phyloP scores from a whole-genome alignment of 1,140 invertebrate genomes.

The Musca domestica region DNA sequence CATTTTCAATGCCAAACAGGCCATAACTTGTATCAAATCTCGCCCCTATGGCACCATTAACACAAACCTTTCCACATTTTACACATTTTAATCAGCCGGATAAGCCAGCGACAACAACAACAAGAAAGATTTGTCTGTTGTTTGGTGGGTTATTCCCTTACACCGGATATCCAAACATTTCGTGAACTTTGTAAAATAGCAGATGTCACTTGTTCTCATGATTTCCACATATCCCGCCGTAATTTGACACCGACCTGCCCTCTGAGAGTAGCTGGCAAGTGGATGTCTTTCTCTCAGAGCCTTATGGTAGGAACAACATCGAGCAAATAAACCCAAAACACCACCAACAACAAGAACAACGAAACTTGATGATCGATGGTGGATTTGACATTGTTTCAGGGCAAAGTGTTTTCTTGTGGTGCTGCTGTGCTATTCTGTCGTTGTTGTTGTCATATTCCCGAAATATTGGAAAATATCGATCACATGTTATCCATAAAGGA shows the following conservation, averaged over 20 bases:
- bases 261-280: background rate
- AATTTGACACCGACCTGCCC: constrained; percentile 5
- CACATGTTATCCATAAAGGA: constrained; percentile 3
- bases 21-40: too few species aligned
- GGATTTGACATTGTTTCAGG: background rate
- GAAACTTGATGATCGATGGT: constrained; percentile 8
- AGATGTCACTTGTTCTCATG: constrained; percentile 21
- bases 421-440: too few species aligned
- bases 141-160: background rate
- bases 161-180: constrained; percentile 13
- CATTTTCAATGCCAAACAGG: too few species aligned
- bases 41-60: too few species aligned
- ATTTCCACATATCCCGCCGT: constrained; percentile 18
- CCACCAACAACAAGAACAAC: background rate
- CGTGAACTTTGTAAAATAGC: background rate
- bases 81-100: too few species aligned
- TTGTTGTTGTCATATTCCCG: too few species aligned
- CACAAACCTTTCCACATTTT: too few species aligned
- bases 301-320: background rate
- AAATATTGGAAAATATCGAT: constrained; percentile 4
- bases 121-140: too few species aligned
- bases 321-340: too few species aligned
- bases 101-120: too few species aligned
- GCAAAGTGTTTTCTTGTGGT: too few species aligned
- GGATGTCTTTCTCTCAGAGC: background rate